Conservation (phyloP, 2,113 vertebrate species). For the Neolamprologus brichardi region DNA sequence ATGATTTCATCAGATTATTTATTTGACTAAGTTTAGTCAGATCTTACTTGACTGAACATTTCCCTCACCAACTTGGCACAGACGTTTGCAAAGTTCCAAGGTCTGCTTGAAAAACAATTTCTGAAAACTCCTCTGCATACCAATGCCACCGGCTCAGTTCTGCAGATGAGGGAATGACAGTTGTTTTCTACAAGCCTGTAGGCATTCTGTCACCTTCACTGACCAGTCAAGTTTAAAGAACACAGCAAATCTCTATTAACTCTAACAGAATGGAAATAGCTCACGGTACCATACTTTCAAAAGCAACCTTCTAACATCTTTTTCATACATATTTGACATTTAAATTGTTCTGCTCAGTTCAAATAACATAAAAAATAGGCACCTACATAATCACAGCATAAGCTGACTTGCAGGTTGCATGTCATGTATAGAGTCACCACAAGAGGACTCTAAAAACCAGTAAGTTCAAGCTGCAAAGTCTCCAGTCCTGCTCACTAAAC, state of each 20-base stretch:
- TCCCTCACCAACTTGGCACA: background rate
- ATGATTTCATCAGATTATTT: background rate
- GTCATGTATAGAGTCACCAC: slow-evolving; percentile 31
- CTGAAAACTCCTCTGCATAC: slow-evolving; percentile 22
- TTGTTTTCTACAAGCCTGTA: slow-evolving; percentile 22
- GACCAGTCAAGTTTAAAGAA: slow-evolving; percentile 33
- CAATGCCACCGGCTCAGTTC: background rate
- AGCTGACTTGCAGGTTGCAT: background rate
- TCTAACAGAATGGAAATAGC: slow-evolving; percentile 27
- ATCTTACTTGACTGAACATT: background rate
- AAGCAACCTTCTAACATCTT: background rate
- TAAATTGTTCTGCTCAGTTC: background rate
- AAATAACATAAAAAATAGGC: background rate
- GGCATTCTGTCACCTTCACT: slow-evolving; percentile 46
- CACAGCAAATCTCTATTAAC: slow-evolving; percentile 4
- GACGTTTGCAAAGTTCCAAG: background rate
- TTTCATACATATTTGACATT: background rate
- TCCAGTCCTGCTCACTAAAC: background rate
- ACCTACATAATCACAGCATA: background rate
- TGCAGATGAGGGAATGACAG: slow-evolving; percentile 18
- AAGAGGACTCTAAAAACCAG: slow-evolving; percentile 43
- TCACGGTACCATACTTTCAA: background rate
- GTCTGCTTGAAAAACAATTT: slow-evolving; percentile 12
- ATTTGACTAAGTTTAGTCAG: background rate
- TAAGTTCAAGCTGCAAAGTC: background rate